Evolutionary conservation across 2,797 vertebrate species (phyloP), one percentile per base, ranked within the genome.

Genomic region (Platalea minor): DNA sequence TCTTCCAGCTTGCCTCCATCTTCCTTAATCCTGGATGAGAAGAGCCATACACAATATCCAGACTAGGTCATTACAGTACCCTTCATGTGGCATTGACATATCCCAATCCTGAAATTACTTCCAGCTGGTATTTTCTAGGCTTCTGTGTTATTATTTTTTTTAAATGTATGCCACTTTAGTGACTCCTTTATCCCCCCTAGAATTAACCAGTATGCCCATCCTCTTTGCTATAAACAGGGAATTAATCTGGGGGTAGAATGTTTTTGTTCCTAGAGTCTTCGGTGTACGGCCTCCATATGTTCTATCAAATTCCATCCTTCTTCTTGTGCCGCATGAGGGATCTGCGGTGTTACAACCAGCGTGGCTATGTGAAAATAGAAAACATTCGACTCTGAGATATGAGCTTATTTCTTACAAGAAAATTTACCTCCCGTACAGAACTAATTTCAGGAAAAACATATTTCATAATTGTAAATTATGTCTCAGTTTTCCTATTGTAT

Each of bases 261-360:
- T 2, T 76, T 88, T 80, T 63, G 15, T 54, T 73, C 3, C 8
- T 25, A 35, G 60, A 39, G 29, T 39, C n/a, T 43, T 37, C 2
- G 15, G 28, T 57, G 26, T n/a, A 7, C 6, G 4, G 15, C 4
- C 18, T 81, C n/a, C 3, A 1, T 5, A 5, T 6, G 8, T 84
- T 70, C 68, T 64, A 8, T 31, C 41, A 51, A 17, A n/a, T 56
- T 67, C 39, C 50, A 7, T 82, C 37, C 67, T 68, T 84, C 48
- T 35, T 54, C 61, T 37, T 11, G 7, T 65, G 61, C 45, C 3
- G 17, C 54, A 18, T 2, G 2, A 67, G 75, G 63, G 19, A 11
- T 48, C 39, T 57, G 37, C 50, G 18, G 15, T 53, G 31, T 56
- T 78, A 33, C 46, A 78, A 11, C 25, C 29, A 64, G 17, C 1